Evolutionary conservation across 2,113 vertebrate genomes (phyloP), one percentile per base, ranked within the genome.

Genomic region (Proteles cristata): DNA sequence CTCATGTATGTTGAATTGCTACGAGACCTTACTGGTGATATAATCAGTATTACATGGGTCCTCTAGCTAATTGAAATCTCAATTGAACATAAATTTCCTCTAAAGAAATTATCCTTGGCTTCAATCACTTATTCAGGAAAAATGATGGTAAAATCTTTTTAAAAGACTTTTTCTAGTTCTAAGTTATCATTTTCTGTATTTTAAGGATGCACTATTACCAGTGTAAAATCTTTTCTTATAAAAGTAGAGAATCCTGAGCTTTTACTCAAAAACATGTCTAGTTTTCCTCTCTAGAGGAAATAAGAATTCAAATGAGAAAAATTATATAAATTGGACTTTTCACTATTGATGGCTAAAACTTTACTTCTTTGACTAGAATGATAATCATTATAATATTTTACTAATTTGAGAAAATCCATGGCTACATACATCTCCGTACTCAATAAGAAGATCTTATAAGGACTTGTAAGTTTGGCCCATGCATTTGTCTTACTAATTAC

Each of bases 251-350:
- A 79, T 93, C 68, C 80, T 94, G 11, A 94, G 35, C 73, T 61
- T 96, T 21, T 63, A 66, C 58, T 95, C 14, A 91, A 82, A 88
- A 76, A 9, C 8, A 48, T 83, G 82, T 97, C 69, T 81, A 84
- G 43, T 66, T 93, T 90, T 89, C 50, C 69, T 45, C 39, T 96
- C 48, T 83, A 77, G 74, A 39, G 39, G 39, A 39, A 39, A 39
- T 39, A 39, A 79, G 48, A 90, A 96, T 45, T 94, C 50, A 88
- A 88, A 82, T 58, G 53, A 71, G 65, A 88, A 87, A 81, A 93
- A 43, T 73, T 92, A 66, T 23, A 55, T 92, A 93, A 89, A 43
- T 76, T 71, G 81, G 63, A 43, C 16, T n/a, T 65, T 65, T 79
- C 12, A 58, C 14, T 81, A 25, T n/a, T 73, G 28, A 26, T 74